Evolutionary conservation across 2,797 vertebrate species (phyloP).

Genomic region (Paguma larvata): DNA sequence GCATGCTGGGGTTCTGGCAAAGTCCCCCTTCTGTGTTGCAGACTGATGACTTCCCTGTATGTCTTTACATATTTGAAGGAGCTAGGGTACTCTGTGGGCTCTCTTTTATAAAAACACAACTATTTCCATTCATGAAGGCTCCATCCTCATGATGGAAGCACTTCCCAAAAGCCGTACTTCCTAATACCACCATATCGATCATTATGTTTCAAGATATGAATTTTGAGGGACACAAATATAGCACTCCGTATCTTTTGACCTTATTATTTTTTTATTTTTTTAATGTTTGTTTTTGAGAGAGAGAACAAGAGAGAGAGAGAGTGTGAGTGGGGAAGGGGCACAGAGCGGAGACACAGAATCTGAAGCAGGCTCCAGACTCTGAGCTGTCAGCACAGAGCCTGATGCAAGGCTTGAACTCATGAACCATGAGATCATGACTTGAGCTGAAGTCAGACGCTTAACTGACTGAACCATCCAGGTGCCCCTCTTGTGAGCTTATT

Average conservation of each 20-base stretch:
- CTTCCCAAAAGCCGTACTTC: neutral
- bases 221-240: neutral
- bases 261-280: neutral
- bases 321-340: too few species aligned
- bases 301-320: too few species aligned
- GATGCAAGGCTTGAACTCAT: too few species aligned
- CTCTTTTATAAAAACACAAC: neutral
- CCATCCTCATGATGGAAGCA: neutral
- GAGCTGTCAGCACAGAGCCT: too few species aligned
- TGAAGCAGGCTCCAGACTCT: too few species aligned
- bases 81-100: neutral
- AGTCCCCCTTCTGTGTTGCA: neutral
- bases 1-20: neutral
- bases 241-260: neutral
- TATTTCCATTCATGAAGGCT: neutral
- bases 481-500: neutral
- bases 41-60: neutral
- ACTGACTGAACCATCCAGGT: too few species aligned
- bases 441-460: too few species aligned
- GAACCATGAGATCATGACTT: too few species aligned
- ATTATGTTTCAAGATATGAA: neutral
- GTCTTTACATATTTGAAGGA: neutral
- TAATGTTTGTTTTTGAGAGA: too few species aligned
- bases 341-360: too few species aligned
- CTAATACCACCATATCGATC: neutral